Conservation (phyloP, 1,140 invertebrate species). For the Teleogryllus occipitalis region DNA sequence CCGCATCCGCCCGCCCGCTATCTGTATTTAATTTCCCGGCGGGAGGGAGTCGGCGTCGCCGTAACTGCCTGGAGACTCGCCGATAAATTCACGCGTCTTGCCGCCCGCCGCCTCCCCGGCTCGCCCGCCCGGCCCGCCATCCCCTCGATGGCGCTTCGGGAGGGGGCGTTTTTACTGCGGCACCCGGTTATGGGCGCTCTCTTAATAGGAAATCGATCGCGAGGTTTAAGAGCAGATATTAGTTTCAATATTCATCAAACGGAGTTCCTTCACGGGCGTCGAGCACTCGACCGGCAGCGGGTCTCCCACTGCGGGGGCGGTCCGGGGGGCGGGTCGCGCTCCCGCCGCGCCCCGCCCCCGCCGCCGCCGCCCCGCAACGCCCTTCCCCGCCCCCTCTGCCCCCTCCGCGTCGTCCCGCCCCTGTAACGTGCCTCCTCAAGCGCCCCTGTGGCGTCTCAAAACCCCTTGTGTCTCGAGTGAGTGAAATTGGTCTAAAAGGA, state of each 20-base stretch:
- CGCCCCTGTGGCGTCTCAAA: background rate
- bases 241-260: conserved; percentile 2
- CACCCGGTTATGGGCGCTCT: background rate
- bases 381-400: background rate
- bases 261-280: background rate
- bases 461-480: background rate
- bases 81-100: background rate
- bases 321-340: background rate
- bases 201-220: background rate
- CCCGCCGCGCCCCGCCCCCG: no score
- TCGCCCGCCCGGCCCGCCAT: no score
- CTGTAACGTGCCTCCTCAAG: background rate
- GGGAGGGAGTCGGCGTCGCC: no score
- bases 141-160: no score
- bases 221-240: conserved; percentile 1
- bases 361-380: no score
- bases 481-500: background rate
- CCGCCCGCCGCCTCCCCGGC: no score
- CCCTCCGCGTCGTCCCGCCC: background rate
- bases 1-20: background rate
- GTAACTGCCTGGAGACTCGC: background rate
- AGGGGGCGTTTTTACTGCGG: background rate
- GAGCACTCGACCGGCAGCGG: background rate
- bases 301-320: background rate
- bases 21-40: background rate